Base-by-base conservation (phyloP, 1,140 invertebrate species). In the Eubasilissa regina region DNA sequence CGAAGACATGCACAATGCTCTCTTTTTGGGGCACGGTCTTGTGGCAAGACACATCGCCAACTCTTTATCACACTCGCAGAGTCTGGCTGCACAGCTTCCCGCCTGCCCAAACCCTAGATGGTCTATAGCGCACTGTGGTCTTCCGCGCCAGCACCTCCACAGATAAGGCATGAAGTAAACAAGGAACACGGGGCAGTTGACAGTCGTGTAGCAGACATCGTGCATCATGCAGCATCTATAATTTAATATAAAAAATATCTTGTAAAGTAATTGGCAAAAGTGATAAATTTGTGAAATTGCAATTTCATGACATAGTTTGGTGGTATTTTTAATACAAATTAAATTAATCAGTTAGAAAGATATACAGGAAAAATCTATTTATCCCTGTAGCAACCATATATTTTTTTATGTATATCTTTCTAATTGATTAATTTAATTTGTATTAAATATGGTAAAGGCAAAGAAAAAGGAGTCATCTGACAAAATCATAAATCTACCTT, bases 161-260 rank as follows among this genome's bases (percentile, higher is more conserved):
- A 94, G 92, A 85, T 97, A 97, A 1, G 95, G 95, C 77, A 96
- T 92, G 84, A 97, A 94, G 88, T 97, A 97, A 78, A 95, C 94
- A 11, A 95, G 90, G 84, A 94, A 94, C 85, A 93, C 92, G 4
- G 94, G 93, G 86, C 95, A 97, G 83, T 92, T 93, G 21, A 93
- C 92, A 21, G 90, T 89, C 78, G 93, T 91, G 84, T 96, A 96
- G 85, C 94, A 96, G 85, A 93, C 91, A 85, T 96, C 94, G 83
- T 96, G 94, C 84, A 92, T 90, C 82, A 93, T 92, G 84, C 94
- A 95, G 84, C 94, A 95, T 83, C 94, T 94, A 86, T 17, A 87
- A 89, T 62, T 44, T 35, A 6, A 35, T 35, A 6, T 6, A 35
- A 3, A 35, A 35, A 35, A 35, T 35, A n/a, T n/a, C n/a, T n/a